phyloP scores from a whole-genome alignment of 2,888 invertebrate genomes.

The Drosophila nigricruria region DNA sequence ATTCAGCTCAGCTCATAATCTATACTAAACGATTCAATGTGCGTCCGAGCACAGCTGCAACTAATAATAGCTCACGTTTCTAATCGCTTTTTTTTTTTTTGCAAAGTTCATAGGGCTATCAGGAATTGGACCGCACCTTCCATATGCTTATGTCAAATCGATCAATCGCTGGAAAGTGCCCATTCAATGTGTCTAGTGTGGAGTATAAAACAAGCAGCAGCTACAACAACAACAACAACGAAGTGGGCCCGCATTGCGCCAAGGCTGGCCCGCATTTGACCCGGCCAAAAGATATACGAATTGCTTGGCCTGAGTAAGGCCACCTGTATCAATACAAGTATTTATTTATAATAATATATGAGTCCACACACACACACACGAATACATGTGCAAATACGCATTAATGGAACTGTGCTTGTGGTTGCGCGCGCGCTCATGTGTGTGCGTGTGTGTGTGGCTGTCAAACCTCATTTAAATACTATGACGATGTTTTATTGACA shows the following conservation, averaged over 20 bases:
- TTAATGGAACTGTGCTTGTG: constrained; percentile 1
- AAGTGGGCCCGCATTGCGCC: constrained; percentile 59
- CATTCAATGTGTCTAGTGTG: constrained; percentile 30
- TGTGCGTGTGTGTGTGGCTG: constrained; percentile 51
- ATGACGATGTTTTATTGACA: constrained; percentile 82
- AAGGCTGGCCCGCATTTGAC: constrained; percentile 69
- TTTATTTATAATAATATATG: constrained; percentile 38
- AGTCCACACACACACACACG: constrained; percentile 8
- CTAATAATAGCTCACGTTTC: constrained; percentile 8
- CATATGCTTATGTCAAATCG: constrained; percentile 28
- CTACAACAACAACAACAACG: constrained; percentile 8
- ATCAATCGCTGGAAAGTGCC: constrained; percentile 38
- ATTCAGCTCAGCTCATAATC: constrained; percentile 1
- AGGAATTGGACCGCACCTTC: constrained; percentile 20
- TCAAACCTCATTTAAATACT: constrained; percentile 82
- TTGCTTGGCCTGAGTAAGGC: constrained; percentile 53
- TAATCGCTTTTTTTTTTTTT: constrained; percentile 27
- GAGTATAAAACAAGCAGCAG: constrained; percentile 49
- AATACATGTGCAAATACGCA: constrained; percentile 11
- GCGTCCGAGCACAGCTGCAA: neutral
- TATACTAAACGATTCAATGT: neutral
- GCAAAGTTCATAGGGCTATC: constrained; percentile 35
- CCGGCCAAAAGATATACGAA: constrained; percentile 53
- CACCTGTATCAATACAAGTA: constrained; percentile 67
- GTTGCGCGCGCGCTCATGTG: neutral